Conservation (phyloP, 2,113 vertebrate species). For the Aramus guarauna region DNA sequence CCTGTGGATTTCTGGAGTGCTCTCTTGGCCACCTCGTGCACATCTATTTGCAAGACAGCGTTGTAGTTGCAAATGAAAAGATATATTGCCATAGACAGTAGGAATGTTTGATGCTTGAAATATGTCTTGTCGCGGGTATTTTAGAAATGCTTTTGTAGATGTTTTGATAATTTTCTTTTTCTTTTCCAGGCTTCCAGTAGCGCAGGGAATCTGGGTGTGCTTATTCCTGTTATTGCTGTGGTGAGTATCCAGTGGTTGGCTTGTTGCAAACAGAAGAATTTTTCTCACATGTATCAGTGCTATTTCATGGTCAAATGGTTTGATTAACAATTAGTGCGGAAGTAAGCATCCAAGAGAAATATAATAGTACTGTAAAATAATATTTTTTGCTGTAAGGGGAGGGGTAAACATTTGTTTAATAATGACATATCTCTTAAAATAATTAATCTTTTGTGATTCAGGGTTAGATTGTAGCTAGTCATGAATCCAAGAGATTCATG, state of each 20-base stretch:
- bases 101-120: not conserved
- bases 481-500: not conserved
- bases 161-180: not conserved
- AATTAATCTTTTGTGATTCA: not conserved
- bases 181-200: conserved; percentile 89
- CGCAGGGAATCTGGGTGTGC: conserved; percentile 93
- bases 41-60: not conserved
- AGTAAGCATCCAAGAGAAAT: not conserved
- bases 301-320: not conserved
- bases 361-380: not conserved
- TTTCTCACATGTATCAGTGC: not conserved
- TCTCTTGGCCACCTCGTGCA: not conserved
- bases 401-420: not conserved
- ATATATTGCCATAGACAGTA: not conserved
- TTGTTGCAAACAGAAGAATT: not conserved
- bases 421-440: not conserved
- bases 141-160: not conserved
- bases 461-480: not conserved
- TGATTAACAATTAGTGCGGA: not conserved
- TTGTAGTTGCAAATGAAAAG: not conserved
- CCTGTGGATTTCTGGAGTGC: not conserved
- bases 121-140: not conserved
- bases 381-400: not conserved
- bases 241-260: conserved; percentile 73
- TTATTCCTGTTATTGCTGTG: conserved; percentile 98